Evolutionary conservation across 2,113 vertebrate genomes (phyloP).

Genomic region (Columba janthina): DNA sequence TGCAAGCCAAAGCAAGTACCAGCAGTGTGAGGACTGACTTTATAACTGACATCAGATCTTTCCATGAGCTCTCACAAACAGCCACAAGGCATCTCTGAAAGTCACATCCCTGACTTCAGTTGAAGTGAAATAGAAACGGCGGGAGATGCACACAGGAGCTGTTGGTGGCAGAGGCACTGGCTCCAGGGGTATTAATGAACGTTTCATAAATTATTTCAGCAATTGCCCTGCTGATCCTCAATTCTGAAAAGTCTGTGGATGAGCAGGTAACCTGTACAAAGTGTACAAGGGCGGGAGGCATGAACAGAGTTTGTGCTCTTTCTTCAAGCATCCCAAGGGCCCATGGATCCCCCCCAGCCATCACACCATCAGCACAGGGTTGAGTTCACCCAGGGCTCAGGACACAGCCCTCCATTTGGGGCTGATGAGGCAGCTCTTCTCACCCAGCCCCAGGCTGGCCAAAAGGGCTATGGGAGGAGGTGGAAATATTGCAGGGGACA

Average conservation of each 20-base stretch:
- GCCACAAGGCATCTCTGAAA: not conserved
- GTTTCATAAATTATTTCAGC: not conserved
- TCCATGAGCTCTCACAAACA: not conserved
- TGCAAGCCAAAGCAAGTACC: not conserved
- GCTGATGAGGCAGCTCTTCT: not conserved
- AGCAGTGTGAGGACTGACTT: not conserved
- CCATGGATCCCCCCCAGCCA: not conserved
- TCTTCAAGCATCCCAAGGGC: not conserved
- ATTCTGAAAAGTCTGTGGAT: not conserved
- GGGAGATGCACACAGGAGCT: not conserved
- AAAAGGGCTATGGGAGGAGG: not conserved
- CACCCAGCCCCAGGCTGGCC: not conserved
- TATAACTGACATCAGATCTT: not conserved
- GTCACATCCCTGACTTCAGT: not conserved
- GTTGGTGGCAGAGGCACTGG: not conserved
- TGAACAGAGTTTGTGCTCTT: not conserved
- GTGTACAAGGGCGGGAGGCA: not conserved
- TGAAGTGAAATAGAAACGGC: not conserved
- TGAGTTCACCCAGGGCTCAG: not conserved
- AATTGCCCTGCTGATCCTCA: not conserved
- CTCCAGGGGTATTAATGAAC: not conserved
- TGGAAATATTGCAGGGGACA: not conserved
- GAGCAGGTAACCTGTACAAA: not conserved
- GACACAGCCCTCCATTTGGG: not conserved
- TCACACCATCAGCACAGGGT: rapidly evolving